Evolutionary conservation across 2,797 vertebrate species (phyloP).

Genomic region (Clamator glandarius): DNA sequence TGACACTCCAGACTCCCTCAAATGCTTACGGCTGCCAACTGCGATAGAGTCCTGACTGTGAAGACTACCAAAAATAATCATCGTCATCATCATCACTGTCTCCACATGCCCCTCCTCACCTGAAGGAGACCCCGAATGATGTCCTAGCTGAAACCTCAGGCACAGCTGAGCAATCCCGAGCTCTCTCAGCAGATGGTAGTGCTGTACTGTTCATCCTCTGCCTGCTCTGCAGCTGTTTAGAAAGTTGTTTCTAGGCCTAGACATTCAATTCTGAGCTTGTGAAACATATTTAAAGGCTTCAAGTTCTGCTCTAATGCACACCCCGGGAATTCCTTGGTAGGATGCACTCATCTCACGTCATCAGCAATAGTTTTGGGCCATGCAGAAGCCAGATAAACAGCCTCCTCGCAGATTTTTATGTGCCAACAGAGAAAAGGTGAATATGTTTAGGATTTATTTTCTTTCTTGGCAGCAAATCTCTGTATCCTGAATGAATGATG

Average conservation of each 20-base stretch:
- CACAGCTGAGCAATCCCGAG: background rate
- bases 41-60: background rate
- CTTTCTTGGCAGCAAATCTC: background rate
- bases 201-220: background rate
- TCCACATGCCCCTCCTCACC: too few relatives aligned
- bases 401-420: background rate
- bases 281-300: background rate
- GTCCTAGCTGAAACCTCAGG: background rate
- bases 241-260: background rate
- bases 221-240: rapidly evolving
- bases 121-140: background rate
- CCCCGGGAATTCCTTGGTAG: background rate
- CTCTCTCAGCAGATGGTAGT: conserved; percentile 32
- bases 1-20: background rate
- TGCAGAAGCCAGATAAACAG: background rate
- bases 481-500: background rate
- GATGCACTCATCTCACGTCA: background rate
- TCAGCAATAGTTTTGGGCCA: background rate
- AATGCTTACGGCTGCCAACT: background rate
- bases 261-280: background rate
- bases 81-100: too few relatives aligned
- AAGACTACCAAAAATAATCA: too few relatives aligned
- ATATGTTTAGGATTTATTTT: background rate
- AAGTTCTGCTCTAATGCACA: background rate
- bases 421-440: background rate